These are phyloP conservation scores for Nettapus auritus DNA, from an alignment of 2,113 vertebrate genomes.

Conservation along the genomic window DNA sequence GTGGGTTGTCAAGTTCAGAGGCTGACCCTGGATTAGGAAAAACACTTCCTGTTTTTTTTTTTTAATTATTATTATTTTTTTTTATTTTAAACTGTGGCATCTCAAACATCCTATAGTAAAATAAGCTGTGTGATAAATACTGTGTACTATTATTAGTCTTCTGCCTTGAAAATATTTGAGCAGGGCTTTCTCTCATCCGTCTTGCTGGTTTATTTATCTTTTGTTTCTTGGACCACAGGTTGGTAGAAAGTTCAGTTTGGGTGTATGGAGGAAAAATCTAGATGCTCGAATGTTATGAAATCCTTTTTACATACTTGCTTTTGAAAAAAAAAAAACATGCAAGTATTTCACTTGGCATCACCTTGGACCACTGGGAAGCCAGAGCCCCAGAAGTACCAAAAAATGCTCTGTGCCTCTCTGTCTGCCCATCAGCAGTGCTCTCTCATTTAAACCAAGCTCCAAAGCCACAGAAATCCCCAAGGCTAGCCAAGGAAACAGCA, in stretches of 20 bases:
- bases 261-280: not conserved
- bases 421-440: not conserved
- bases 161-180: not conserved
- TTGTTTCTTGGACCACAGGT: not conserved
- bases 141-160: not conserved
- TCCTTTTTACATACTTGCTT: rapidly evolving
- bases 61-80: too few relatives aligned
- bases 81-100: not conserved
- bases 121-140: not conserved
- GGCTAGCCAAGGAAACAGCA: not conserved
- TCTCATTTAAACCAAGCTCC: not conserved
- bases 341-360: not conserved
- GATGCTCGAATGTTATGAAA: not conserved
- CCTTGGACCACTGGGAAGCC: not conserved
- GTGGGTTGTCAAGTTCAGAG: not conserved
- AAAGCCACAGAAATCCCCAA: not conserved
- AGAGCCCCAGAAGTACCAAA: not conserved
- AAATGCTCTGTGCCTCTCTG: not conserved
- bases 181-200: not conserved
- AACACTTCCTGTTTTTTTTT: not conserved
- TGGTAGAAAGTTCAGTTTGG: not conserved
- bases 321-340: not conserved
- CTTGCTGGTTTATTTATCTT: not conserved
- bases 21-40: not conserved
- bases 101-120: not conserved